A percentile compares a stretch with the other conserved stretches of the same genome.
phyloP scores from a whole-genome alignment of 2,797 vertebrate species.

The Semaprochilodus insignis region DNA sequence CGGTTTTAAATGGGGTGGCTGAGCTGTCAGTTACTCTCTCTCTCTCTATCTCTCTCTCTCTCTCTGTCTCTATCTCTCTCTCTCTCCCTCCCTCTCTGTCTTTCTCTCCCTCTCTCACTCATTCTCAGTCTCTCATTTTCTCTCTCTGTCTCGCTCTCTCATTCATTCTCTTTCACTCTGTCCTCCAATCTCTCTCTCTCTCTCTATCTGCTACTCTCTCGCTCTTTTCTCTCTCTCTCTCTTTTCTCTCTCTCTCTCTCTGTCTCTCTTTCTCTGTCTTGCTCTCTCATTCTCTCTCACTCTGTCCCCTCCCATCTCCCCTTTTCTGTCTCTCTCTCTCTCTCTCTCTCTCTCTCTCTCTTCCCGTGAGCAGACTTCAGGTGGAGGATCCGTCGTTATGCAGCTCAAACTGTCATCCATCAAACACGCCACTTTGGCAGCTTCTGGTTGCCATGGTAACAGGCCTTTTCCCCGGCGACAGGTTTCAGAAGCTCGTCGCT shows the following conservation, averaged over 20 bases:
- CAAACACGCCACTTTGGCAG: conserved; percentile 88
- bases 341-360: conserved; percentile 11
- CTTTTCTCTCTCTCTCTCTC: not conserved
- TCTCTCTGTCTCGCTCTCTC: not conserved
- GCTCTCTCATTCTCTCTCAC: not conserved
- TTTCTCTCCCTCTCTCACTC: not conserved
- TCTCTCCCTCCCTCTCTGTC: not conserved
- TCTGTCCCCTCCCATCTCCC: not conserved
- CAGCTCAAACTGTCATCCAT: conserved; percentile 85
- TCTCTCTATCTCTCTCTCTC: conserved; percentile 5
- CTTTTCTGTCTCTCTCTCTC: not conserved
- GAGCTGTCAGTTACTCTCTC: conserved; percentile 26
- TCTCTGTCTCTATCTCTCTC: not conserved
- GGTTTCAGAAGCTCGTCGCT: conserved; percentile 73
- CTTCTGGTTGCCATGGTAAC: conserved; percentile 91
- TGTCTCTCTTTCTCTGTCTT: not conserved
- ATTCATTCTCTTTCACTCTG: not conserved
- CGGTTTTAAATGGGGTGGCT: no score
- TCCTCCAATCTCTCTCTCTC: not conserved
- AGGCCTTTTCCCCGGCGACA: conserved; percentile 85
- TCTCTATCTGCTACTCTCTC: not conserved
- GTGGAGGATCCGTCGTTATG: conserved; percentile 52
- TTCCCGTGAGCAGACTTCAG: conserved; percentile 25
- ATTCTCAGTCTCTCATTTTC: conserved; percentile 10
- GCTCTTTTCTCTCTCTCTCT: conserved; percentile 7